Evolutionary conservation across 2,888 invertebrate species (phyloP).

Genomic region (Heliothis peltigera): DNA sequence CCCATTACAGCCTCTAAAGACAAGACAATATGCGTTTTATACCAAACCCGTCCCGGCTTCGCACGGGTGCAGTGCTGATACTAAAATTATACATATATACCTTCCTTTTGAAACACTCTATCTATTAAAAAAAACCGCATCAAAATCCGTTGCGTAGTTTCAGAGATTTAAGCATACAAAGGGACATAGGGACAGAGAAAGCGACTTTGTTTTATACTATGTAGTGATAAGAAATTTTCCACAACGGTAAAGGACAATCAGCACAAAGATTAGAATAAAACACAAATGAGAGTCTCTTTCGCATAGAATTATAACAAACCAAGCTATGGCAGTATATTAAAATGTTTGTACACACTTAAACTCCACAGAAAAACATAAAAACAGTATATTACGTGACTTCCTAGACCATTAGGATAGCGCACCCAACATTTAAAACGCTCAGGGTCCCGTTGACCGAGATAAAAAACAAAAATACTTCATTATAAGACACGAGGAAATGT

Average conservation of each 20-base stretch:
- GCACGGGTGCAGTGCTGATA: too few relatives aligned
- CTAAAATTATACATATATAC: too few relatives aligned
- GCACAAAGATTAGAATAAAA: background rate
- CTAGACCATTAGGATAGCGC: conserved; percentile 64
- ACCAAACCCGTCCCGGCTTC: too few relatives aligned
- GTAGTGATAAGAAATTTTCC: too few relatives aligned
- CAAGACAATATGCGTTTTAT: too few relatives aligned
- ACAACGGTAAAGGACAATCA: background rate
- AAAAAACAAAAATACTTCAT: conserved; percentile 52
- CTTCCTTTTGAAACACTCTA: too few relatives aligned
- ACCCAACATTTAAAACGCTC: conserved; percentile 35
- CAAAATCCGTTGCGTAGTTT: too few relatives aligned
- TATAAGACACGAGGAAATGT: conserved; percentile 45
- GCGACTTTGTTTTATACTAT: too few relatives aligned
- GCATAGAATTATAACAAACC: conserved; percentile 47
- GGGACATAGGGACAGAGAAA: too few relatives aligned
- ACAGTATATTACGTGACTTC: conserved; percentile 66
- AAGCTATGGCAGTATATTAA: conserved; percentile 64
- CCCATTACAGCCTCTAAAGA: too few relatives aligned
- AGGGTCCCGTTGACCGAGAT: conserved; percentile 38
- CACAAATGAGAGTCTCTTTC: background rate
- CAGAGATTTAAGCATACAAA: too few relatives aligned
- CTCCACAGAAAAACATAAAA: conserved; percentile 58
- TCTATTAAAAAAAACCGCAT: too few relatives aligned
- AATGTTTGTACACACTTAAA: conserved; percentile 64